A percentile compares a stretch with the other conserved stretches of the same genome.
phyloP scores from a whole-genome alignment of 2,888 invertebrate genomes.

The Synergus gifuensis region DNA sequence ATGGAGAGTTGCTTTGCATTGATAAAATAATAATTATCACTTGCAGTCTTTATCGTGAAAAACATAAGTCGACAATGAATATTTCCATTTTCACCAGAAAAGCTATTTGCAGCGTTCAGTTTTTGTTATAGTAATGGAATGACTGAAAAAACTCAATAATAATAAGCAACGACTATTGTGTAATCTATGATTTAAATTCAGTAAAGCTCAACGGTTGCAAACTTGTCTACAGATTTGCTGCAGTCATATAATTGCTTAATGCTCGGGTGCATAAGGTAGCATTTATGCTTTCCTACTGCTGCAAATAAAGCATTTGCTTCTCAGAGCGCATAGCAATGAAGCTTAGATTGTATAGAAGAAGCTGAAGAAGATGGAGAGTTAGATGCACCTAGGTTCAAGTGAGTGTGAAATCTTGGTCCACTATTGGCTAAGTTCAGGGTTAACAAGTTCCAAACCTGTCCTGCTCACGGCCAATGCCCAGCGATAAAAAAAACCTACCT shows the following conservation, averaged over 20 bases:
- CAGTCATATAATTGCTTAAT: neutral
- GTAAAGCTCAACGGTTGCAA: neutral
- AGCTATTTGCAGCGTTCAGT: too few relatives aligned
- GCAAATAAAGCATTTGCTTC: neutral
- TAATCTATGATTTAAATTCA: neutral
- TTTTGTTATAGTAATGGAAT: neutral
- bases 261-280: neutral
- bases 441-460: conserved; percentile 34
- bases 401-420: conserved; percentile 30
- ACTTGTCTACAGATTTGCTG: neutral
- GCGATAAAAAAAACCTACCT: conserved; percentile 12
- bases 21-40: too few relatives aligned
- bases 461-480: conserved; percentile 11
- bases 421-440: conserved; percentile 21
- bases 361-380: neutral
- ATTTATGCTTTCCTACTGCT: neutral
- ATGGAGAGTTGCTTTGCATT: neutral
- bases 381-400: conserved; percentile 9
- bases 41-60: too few relatives aligned
- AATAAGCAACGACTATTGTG: neutral
- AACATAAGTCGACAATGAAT: too few relatives aligned
- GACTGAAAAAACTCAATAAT: neutral
- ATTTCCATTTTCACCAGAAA: too few relatives aligned
- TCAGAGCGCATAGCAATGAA: neutral
- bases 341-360: neutral